These are phyloP conservation scores for Chaetops frenatus DNA, from an alignment of 2,113 vertebrate species.

Conservation along the genomic window DNA sequence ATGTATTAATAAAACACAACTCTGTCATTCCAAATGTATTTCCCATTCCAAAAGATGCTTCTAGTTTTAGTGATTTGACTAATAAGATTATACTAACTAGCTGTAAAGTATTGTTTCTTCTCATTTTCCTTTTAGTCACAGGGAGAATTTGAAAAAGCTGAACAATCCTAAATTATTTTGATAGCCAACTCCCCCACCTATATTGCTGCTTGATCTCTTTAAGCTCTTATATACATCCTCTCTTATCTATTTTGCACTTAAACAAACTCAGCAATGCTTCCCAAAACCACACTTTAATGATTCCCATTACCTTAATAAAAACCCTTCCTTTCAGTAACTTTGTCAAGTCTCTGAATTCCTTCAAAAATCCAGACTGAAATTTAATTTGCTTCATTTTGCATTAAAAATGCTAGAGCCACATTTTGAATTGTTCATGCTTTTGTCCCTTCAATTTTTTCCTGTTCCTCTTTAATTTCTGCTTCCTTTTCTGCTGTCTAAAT, in stretches of 20 bases:
- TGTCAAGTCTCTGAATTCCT: background rate
- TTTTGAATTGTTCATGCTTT: background rate
- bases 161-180: background rate
- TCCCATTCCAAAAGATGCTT: background rate
- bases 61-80: background rate
- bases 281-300: background rate
- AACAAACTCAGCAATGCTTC: background rate
- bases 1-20: background rate
- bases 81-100: background rate
- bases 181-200: background rate
- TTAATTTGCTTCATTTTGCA: background rate
- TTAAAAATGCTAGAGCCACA: background rate
- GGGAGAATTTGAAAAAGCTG: background rate
- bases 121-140: background rate
- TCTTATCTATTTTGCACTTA: background rate
- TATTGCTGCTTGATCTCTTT: background rate
- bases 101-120: background rate
- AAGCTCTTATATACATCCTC: background rate
- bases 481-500: background rate
- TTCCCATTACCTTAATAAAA: background rate
- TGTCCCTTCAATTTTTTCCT: background rate
- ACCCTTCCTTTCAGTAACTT: background rate
- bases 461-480: background rate
- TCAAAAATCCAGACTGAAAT: background rate
- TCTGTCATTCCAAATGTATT: background rate